phyloP scores from a whole-genome alignment of 2,797 vertebrate species.

The Setipinna tenuifilis region DNA sequence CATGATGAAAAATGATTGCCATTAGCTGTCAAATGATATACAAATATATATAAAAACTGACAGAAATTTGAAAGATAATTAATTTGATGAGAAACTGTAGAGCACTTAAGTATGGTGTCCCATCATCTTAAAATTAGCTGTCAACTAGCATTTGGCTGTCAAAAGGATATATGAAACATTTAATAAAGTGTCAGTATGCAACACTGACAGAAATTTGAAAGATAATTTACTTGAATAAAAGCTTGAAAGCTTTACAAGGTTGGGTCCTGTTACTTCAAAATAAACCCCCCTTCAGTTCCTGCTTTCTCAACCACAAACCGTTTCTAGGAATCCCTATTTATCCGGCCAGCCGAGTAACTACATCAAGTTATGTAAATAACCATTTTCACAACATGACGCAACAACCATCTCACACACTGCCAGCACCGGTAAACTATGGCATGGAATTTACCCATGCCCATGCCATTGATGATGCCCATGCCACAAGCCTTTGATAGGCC shows the following conservation, averaged over 20 bases:
- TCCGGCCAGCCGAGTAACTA: neutral
- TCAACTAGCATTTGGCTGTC: too few relatives aligned
- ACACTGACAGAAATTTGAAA: neutral
- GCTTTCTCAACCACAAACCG: neutral
- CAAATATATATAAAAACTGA: neutral
- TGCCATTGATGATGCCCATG: neutral
- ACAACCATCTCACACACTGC: neutral
- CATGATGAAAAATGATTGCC: neutral
- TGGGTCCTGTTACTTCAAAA: neutral
- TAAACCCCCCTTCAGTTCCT: neutral
- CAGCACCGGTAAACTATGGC: neutral
- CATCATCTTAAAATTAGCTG: too few relatives aligned
- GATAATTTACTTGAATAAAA: neutral
- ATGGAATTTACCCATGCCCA: neutral
- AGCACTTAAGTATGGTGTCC: too few relatives aligned
- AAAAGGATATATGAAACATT: too few relatives aligned
- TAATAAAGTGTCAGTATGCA: neutral
- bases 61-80: neutral
- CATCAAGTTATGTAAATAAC: neutral
- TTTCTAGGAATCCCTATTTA: neutral
- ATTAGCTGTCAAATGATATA: neutral
- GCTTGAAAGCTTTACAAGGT: neutral
- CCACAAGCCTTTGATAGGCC: too few relatives aligned
- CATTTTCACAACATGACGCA: neutral
- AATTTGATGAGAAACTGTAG: neutral